These are phyloP conservation scores for Psephotus haematonotus DNA, from an alignment of 2,113 vertebrate species.

Conservation along the genomic window DNA sequence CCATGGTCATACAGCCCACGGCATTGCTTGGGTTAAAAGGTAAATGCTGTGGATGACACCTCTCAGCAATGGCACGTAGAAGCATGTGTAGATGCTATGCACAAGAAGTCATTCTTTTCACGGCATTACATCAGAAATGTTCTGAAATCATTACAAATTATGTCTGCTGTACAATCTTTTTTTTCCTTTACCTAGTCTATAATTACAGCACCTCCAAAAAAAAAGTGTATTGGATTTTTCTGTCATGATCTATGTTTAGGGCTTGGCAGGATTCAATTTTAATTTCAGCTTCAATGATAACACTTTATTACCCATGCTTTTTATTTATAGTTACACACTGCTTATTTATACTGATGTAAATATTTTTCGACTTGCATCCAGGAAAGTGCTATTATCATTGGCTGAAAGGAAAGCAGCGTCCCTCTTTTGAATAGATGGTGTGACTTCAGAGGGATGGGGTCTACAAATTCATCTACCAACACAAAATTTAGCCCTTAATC, in stretches of 20 bases:
- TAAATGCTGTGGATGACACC: fast-evolving
- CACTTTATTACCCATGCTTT: conserved; percentile 28
- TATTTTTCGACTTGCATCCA: background rate
- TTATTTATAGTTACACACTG: conserved; percentile 41
- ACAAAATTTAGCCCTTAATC: conserved; percentile 8
- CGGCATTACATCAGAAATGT: background rate
- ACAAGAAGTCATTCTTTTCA: background rate
- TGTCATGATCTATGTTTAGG: background rate
- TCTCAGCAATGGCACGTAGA: fast-evolving
- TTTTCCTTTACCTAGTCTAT: conserved; percentile 1
- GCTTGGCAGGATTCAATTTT: conserved; percentile 61
- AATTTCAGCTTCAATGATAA: conserved; percentile 63
- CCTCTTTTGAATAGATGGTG: background rate
- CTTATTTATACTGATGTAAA: conserved; percentile 42
- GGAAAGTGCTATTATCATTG: background rate
- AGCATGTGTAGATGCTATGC: fast-evolving
- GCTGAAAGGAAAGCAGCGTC: background rate
- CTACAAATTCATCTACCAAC: background rate
- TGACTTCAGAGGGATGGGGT: background rate
- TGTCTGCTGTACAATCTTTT: conserved; percentile 5
- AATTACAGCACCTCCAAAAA: conserved; percentile 29
- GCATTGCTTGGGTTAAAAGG: fast-evolving
- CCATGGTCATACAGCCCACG: fast-evolving
- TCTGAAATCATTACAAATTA: conserved; percentile 7
- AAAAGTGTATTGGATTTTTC: conserved; percentile 20